Evolutionary conservation across 2,888 invertebrate genomes (phyloP).

Genomic region (Rhimphoctona megacephalus): DNA sequence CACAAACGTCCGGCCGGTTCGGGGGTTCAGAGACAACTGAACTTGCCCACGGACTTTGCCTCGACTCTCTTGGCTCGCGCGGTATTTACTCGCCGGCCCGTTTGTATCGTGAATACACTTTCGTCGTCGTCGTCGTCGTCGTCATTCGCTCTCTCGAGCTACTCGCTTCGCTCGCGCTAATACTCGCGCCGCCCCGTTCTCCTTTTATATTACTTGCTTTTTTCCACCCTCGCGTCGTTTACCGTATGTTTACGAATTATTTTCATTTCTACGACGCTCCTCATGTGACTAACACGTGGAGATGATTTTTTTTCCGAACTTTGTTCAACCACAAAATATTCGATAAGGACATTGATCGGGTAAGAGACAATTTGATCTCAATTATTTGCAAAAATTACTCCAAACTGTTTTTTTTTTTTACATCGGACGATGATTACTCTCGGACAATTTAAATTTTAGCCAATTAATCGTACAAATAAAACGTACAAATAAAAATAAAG

Average conservation of each 20-base stretch:
- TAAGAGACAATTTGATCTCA: neutral
- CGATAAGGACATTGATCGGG: neutral
- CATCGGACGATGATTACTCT: too few species aligned
- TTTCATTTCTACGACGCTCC: neutral
- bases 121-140: neutral
- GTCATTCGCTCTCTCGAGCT: conserved; percentile 9
- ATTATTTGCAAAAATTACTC: neutral
- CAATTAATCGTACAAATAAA: too few species aligned
- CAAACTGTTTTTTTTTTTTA: too few species aligned
- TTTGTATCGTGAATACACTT: conserved; percentile 9
- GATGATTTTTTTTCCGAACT: neutral
- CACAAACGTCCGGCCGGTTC: conserved; percentile 81
- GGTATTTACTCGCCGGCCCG: neutral
- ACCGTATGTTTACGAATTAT: neutral
- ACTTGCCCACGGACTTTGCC: conserved; percentile 79
- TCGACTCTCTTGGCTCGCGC: conserved; percentile 71
- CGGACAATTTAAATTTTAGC: too few species aligned
- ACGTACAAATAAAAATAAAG: too few species aligned
- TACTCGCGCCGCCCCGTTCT: conserved; percentile 45
- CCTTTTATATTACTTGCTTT: conserved; percentile 33
- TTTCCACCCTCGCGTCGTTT: neutral
- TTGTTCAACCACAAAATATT: neutral
- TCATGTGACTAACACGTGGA: neutral
- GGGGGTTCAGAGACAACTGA: conserved; percentile 84
- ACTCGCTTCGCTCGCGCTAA: conserved; percentile 21